Base-by-base conservation (phyloP, 2,797 vertebrate genomes). In the Psittacula derbiana region DNA sequence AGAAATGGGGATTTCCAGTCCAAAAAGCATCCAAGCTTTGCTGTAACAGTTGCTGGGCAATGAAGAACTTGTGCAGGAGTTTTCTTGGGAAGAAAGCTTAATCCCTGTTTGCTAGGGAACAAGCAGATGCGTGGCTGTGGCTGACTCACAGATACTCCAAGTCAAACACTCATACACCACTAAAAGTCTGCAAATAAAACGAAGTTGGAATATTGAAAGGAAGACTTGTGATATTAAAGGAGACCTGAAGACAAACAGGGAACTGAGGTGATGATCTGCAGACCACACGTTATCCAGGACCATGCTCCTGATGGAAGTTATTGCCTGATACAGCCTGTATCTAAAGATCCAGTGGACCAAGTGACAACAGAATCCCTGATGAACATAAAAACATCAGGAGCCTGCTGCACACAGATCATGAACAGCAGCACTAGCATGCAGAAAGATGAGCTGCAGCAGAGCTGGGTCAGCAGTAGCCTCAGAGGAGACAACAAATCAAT, bases 81-180 rank as follows among this genome's bases (percentile, higher is more conserved):
- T 28, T 1, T 53, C 58, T n/a, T 2, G 1, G 33, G 38, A 8
- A 46, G 16, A 16, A 72, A 12, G 11, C 1, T 27, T 2, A 31
- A 64, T 4, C 36, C 21, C 1, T 18, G 4, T 17, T 31, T 8
- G 25, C 53, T 0, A 38, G 14, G 30, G 62, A 31, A 15, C 0
- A 0, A 43, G 86, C 67, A 41, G 41, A 25, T 3, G 15, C 3
- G 30, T 11, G 30, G 60, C 41, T 33, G 31, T 0, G 0, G 60
- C 64, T 30, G 27, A 20, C 52, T 12, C 66, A 41, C 33, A 36
- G n/a, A 18, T 1, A 16, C 14, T 40, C 4, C 2, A 49, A 33
- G 36, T 7, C 64, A 78, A 57, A 82, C 43, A 17, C 55, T 46
- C 78, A 8, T 25, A 74, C 69, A 44, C 33, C 24, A 16, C 33